phyloP scores from a whole-genome alignment of 2,113 vertebrate species.

The Anser cygnoides region DNA sequence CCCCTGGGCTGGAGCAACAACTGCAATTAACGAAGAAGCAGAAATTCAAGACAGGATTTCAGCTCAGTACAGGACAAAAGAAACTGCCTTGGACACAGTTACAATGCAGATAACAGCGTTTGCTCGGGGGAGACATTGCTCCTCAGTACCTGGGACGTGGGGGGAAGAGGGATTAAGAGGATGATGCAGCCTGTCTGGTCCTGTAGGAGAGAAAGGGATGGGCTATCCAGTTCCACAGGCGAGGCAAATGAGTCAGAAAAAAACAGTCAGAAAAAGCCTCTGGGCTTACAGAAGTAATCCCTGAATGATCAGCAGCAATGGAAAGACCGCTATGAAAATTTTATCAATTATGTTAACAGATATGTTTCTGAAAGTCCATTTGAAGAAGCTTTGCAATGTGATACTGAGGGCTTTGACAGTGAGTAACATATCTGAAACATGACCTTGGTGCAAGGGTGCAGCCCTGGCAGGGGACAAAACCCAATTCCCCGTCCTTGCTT shows the following conservation, averaged over 20 bases:
- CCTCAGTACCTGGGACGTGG: background rate
- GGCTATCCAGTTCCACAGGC: background rate
- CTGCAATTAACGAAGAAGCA: background rate
- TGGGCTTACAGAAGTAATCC: background rate
- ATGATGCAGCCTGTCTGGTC: background rate
- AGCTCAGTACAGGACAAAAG: background rate
- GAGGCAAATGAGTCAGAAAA: background rate
- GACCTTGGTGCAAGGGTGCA: background rate
- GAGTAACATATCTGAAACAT: background rate
- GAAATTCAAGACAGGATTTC: background rate
- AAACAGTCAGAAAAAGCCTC: background rate
- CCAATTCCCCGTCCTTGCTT: background rate
- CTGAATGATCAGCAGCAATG: background rate
- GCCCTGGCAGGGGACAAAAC: background rate
- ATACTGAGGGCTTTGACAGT: fast-evolving
- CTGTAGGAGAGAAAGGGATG: background rate
- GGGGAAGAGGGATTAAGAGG: background rate
- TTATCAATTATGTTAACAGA: background rate
- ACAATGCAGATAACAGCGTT: background rate
- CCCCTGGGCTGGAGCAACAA: background rate
- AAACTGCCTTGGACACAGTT: background rate
- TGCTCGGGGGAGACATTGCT: background rate
- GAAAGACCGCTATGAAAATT: background rate
- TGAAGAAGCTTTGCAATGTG: background rate
- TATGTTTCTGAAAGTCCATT: background rate